A percentile compares a stretch with the other conserved stretches of the same genome.
These are phyloP conservation scores for Carettochelys insculpta DNA, from an alignment of 2,113 vertebrate species.

Conservation along the genomic window DNA sequence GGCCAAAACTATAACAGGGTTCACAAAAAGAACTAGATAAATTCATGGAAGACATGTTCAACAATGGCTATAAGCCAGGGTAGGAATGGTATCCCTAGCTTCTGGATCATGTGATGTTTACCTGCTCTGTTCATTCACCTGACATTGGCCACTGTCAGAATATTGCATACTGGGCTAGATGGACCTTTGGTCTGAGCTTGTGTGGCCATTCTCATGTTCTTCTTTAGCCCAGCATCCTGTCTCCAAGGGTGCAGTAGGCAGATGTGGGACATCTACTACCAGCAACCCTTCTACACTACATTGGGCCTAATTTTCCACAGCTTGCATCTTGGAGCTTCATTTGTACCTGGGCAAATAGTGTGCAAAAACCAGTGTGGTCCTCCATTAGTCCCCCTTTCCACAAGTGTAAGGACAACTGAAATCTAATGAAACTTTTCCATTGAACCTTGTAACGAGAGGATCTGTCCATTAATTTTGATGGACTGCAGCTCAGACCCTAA, in stretches of 20 bases:
- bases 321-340: neutral
- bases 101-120: no score
- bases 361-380: neutral
- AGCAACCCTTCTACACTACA: neutral
- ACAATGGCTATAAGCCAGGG: no score
- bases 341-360: neutral
- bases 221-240: no score
- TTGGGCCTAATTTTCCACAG: neutral
- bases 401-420: neutral
- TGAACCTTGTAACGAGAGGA: neutral
- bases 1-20: no score
- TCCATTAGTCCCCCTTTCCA: neutral
- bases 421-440: neutral
- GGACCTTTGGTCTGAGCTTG: no score
- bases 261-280: fast-evolving
- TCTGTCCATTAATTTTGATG: neutral
- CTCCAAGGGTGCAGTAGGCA: neutral
- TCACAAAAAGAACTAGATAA: no score
- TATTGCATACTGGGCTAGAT: neutral
- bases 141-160: no score
- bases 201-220: no score
- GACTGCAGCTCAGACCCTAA: neutral
- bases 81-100: no score
- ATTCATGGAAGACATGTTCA: no score
- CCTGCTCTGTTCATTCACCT: no score